Evolutionary conservation across 2,888 invertebrate genomes (phyloP).

Genomic region (Cerastoderma edule): DNA sequence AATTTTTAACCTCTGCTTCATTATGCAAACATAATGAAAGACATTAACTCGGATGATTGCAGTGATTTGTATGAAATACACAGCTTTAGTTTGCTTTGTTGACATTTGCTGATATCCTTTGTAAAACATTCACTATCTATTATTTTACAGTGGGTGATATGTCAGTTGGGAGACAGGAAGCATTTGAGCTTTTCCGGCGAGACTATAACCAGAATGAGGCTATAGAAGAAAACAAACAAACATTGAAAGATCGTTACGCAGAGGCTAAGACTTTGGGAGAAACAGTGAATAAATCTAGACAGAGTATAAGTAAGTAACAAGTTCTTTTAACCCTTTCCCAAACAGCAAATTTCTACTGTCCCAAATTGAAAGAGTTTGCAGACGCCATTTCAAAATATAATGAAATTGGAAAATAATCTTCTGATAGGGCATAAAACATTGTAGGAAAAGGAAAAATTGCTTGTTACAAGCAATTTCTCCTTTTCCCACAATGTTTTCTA

Average conservation of each 20-base stretch:
- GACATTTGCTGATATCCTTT: too few species aligned
- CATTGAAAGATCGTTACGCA: slow-evolving; percentile 80
- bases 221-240: slow-evolving; percentile 81
- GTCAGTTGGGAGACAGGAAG: slow-evolving; percentile 83
- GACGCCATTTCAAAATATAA: too few species aligned
- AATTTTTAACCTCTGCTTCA: too few species aligned
- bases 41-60: too few species aligned
- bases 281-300: slow-evolving; percentile 79
- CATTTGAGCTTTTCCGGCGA: slow-evolving; percentile 82
- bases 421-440: too few species aligned
- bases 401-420: too few species aligned
- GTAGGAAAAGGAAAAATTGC: too few species aligned
- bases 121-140: neutral
- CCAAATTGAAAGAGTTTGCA: neutral
- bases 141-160: slow-evolving; percentile 80
- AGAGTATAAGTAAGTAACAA: slow-evolving; percentile 79
- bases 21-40: too few species aligned
- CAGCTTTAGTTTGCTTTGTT: too few species aligned
- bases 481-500: slow-evolving; percentile 6
- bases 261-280: slow-evolving; percentile 83
- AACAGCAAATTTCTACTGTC: neutral
- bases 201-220: slow-evolving; percentile 79
- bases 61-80: too few species aligned
- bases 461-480: neutral
- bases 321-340: neutral